These are phyloP conservation scores for Scomber japonicus DNA, from an alignment of 2,113 vertebrate genomes.

Conservation along the genomic window DNA sequence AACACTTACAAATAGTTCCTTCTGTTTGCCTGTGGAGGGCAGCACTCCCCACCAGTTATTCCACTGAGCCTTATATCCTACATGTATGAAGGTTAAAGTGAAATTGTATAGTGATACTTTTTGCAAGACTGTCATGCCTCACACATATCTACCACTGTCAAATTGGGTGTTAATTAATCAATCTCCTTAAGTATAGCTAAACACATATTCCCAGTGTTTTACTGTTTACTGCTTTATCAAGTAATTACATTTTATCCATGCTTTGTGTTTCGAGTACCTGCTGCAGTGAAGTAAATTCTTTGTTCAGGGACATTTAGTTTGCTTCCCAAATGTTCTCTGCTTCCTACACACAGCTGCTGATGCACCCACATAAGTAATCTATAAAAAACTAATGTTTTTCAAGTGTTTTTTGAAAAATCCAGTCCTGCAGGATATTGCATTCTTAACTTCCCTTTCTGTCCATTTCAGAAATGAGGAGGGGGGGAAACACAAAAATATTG, in stretches of 20 bases:
- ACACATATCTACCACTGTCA: neutral
- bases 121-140: neutral
- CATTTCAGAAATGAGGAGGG: no score
- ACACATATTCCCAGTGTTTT: neutral
- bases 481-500: no score
- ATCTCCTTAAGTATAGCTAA: neutral
- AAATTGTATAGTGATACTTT: neutral
- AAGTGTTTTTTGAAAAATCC: neutral
- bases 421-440: no score
- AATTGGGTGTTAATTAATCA: neutral
- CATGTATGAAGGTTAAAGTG: neutral
- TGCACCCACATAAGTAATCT: no score
- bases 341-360: neutral
- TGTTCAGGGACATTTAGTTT: no score
- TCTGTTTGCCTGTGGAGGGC: slow-evolving; percentile 57
- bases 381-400: neutral
- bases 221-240: neutral
- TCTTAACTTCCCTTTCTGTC: neutral
- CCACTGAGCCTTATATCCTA: neutral
- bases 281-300: neutral
- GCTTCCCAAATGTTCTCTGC: no score
- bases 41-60: slow-evolving; percentile 24
- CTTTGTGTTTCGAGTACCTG: neutral
- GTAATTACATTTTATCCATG: neutral
- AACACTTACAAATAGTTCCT: neutral